Conservation (phyloP, 2,797 vertebrate species). For the Gymnoscopelus microlampas region DNA sequence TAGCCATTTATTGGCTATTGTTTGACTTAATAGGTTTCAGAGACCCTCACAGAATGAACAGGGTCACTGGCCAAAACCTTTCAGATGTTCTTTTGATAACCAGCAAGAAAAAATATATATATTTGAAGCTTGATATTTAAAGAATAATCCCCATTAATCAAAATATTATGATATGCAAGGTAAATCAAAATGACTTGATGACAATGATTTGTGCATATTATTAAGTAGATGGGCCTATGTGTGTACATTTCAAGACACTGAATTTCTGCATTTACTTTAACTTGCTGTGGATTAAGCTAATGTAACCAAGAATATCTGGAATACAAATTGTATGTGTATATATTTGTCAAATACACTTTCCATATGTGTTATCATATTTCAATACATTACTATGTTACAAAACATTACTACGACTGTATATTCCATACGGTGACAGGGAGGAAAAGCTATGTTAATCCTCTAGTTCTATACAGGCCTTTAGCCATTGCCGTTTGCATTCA, state of each 20-base stretch:
- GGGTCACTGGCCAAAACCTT: constrained; percentile 16
- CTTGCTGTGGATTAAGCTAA: too few relatives aligned
- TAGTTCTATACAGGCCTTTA: neutral
- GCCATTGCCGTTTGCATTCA: neutral
- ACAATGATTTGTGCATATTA: too few relatives aligned
- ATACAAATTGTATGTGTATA: too few relatives aligned
- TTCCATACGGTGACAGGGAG: too few relatives aligned
- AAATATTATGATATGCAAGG: constrained; percentile 1
- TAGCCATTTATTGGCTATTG: constrained; percentile 64
- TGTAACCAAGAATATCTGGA: too few relatives aligned
- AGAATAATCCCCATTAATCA: neutral
- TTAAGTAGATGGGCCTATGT: too few relatives aligned
- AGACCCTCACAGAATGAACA: neutral
- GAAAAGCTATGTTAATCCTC: constrained; percentile 23
- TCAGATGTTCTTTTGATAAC: neutral
- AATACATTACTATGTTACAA: too few relatives aligned
- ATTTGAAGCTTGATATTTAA: neutral
- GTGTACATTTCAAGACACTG: too few relatives aligned
- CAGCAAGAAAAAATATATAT: neutral
- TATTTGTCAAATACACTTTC: too few relatives aligned
- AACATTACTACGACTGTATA: too few relatives aligned
- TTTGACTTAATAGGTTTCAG: constrained; percentile 67
- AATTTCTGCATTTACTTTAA: too few relatives aligned
- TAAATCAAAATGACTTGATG: neutral
- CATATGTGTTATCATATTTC: too few relatives aligned